These are phyloP conservation scores for Magallana gigas DNA, from an alignment of 1,140 invertebrate genomes.

Conservation along the genomic window DNA sequence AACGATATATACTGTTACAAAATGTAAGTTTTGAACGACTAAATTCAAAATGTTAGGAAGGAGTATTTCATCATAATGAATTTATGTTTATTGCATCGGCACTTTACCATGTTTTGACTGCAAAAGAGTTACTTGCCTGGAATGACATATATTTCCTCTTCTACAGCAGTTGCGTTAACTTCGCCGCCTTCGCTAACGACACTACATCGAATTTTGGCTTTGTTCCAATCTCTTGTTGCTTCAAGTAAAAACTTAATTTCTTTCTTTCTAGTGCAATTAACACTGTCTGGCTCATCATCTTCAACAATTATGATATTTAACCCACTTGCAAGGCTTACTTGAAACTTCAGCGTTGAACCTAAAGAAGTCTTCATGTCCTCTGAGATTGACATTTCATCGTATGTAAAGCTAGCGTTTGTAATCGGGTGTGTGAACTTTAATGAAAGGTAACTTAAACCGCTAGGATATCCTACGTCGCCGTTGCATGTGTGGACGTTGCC, in stretches of 20 bases:
- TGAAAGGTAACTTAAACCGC: no score
- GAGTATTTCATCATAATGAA: no score
- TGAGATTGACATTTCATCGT: background rate
- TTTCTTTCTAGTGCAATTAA: background rate
- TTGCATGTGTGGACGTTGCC: no score
- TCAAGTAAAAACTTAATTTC: background rate
- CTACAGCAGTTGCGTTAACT: background rate
- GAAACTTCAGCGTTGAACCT: background rate
- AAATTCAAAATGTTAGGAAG: no score
- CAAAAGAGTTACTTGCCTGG: no score
- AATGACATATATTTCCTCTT: background rate
- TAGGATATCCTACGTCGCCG: no score
- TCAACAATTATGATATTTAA: background rate
- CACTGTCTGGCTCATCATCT: background rate
- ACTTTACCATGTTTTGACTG: background rate
- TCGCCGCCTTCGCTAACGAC: background rate
- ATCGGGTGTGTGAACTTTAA: no score
- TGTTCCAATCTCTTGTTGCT: background rate
- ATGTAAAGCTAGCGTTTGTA: background rate
- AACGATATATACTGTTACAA: no score
- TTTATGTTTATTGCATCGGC: no score
- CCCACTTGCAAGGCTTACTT: background rate
- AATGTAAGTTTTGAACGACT: no score
- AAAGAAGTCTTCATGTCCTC: background rate
- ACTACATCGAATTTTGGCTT: background rate